Evolutionary conservation across 2,888 invertebrate species (phyloP).

Genomic region (Agrochola litura): DNA sequence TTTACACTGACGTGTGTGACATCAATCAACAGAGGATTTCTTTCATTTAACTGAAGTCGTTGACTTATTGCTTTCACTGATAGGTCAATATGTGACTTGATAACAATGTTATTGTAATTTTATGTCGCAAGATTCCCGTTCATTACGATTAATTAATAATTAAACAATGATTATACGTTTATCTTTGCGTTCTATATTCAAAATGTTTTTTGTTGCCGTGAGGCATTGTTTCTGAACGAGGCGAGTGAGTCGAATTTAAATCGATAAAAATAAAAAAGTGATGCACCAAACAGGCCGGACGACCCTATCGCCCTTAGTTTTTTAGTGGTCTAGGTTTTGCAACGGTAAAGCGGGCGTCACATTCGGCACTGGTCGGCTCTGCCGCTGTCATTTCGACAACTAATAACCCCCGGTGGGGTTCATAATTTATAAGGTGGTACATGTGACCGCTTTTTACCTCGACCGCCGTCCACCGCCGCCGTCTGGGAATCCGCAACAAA

Average conservation of each 20-base stretch:
- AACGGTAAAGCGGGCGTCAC: slow-evolving; percentile 84
- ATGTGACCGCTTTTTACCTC: slow-evolving; percentile 88
- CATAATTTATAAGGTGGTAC: slow-evolving; percentile 86
- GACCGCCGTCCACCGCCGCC: slow-evolving; percentile 76
- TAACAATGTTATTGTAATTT: slow-evolving; percentile 84
- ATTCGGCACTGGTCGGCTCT: slow-evolving; percentile 71
- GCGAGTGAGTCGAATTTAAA: slow-evolving; percentile 75
- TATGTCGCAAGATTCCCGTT: slow-evolving; percentile 71
- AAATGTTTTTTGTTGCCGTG: slow-evolving; percentile 69
- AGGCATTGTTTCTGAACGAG: slow-evolving; percentile 74
- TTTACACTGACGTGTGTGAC: slow-evolving; percentile 70
- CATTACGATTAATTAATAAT: slow-evolving; percentile 71
- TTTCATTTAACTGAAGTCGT: slow-evolving; percentile 82
- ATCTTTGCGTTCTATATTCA: slow-evolving; percentile 74
- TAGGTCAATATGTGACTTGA: slow-evolving; percentile 81
- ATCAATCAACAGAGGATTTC: slow-evolving; percentile 76
- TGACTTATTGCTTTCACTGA: slow-evolving; percentile 83
- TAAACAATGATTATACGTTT: slow-evolving; percentile 65
- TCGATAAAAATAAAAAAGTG: slow-evolving; percentile 75
- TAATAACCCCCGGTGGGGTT: slow-evolving; percentile 82
- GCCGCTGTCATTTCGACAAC: slow-evolving; percentile 84
- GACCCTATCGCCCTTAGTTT: slow-evolving; percentile 85
- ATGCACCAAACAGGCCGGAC: slow-evolving; percentile 73
- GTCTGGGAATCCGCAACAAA: slow-evolving; percentile 90
- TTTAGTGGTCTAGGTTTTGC: slow-evolving; percentile 80